Conservation (phyloP, 2,113 vertebrate species). For the Sylvia atricapilla region DNA sequence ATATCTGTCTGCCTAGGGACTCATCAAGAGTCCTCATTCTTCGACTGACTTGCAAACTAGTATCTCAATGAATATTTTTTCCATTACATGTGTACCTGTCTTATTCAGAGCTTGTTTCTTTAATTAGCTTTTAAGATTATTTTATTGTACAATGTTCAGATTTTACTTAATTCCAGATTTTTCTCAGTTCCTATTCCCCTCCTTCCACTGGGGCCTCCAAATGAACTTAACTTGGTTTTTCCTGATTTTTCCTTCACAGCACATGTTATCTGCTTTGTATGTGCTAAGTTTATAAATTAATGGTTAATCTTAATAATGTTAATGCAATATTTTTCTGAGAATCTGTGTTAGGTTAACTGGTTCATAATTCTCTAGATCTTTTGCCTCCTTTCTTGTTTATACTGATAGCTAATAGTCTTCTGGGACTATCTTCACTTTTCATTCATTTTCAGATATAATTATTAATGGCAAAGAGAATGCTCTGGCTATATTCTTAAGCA, state of each 20-base stretch:
- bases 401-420: background rate
- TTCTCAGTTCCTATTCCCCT: background rate
- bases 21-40: background rate
- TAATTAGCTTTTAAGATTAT: background rate
- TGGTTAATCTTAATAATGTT: background rate
- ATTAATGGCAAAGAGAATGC: background rate
- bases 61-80: background rate
- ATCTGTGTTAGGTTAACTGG: background rate
- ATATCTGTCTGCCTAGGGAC: background rate
- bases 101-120: background rate
- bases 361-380: background rate
- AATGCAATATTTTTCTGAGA: background rate
- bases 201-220: background rate
- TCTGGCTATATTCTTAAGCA: background rate
- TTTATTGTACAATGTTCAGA: background rate
- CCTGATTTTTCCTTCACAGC: background rate
- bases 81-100: background rate
- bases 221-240: background rate
- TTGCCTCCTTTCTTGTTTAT: background rate
- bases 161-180: background rate
- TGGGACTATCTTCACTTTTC: background rate
- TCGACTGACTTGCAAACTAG: background rate
- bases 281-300: background rate
- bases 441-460: background rate
- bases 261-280: background rate